These are phyloP conservation scores for Anoplopoma fimbria DNA, from an alignment of 2,113 vertebrate genomes.

Conservation along the genomic window DNA sequence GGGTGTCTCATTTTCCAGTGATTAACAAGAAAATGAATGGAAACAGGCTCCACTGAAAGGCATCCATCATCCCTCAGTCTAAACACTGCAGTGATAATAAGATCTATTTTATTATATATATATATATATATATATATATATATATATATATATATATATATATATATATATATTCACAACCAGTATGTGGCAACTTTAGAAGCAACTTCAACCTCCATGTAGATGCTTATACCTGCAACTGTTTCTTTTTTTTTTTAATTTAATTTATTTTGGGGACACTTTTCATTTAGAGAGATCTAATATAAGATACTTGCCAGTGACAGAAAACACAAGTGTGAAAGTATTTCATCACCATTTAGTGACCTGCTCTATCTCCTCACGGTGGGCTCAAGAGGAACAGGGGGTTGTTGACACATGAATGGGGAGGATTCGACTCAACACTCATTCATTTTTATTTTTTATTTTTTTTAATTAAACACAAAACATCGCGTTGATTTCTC, in stretches of 20 bases:
- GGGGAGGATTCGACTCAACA: neutral
- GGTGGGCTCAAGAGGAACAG: conserved; percentile 22
- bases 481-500: neutral
- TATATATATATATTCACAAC: too few species aligned
- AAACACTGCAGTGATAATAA: conserved; percentile 4
- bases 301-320: neutral
- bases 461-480: neutral
- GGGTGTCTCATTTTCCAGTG: conserved; percentile 37
- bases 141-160: too few species aligned
- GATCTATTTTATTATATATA: too few species aligned
- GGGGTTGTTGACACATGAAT: conserved; percentile 15
- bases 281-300: neutral
- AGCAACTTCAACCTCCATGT: conserved; percentile 26
- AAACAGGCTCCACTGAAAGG: conserved; percentile 44
- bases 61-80: conserved; percentile 25
- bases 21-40: conserved; percentile 61
- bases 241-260: neutral
- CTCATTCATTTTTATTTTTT: too few species aligned
- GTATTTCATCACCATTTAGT: conserved; percentile 35
- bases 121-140: too few species aligned
- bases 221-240: conserved; percentile 2
- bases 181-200: conserved; percentile 52
- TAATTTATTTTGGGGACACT: neutral
- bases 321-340: conserved; percentile 27
- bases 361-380: conserved; percentile 35